Conservation (phyloP, 2,888 invertebrate species). For the Monopis laevigella region DNA sequence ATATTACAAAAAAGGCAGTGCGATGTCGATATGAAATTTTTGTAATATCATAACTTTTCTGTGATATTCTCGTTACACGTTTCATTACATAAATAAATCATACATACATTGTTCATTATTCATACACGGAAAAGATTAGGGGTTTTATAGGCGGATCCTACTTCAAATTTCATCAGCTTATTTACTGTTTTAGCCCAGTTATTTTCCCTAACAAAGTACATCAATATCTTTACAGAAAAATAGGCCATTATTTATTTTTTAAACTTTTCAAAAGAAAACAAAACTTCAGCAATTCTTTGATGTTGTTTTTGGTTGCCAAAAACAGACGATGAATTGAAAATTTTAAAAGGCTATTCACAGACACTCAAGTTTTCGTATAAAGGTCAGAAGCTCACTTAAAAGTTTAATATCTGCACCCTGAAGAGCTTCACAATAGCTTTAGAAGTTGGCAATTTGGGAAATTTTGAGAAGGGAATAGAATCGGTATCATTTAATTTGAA, state of each 20-base stretch:
- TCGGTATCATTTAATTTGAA: no score
- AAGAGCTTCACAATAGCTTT: not conserved
- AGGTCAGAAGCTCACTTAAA: constrained; percentile 4
- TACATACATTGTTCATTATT: constrained; percentile 1
- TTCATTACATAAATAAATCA: constrained; percentile 1
- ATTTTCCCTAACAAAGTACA: no score
- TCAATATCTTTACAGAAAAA: no score
- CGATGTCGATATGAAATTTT: constrained; percentile 3
- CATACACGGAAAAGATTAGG: no score
- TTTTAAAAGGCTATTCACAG: not conserved
- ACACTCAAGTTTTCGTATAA: not conserved
- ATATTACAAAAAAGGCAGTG: not conserved
- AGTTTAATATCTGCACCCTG: constrained; percentile 1
- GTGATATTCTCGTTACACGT: not conserved
- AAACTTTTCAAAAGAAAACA: no score
- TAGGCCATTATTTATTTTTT: no score
- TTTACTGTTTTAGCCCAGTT: no score
- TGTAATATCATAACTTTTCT: not conserved
- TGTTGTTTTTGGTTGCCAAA: constrained; percentile 3
- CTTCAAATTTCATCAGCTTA: no score
- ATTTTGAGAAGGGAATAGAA: no score
- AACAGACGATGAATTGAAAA: not conserved
- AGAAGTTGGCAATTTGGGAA: not conserved
- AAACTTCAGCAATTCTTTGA: no score
- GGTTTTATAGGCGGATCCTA: no score